Conservation (phyloP, 2,888 invertebrate genomes). For the Tholera decimalis region DNA sequence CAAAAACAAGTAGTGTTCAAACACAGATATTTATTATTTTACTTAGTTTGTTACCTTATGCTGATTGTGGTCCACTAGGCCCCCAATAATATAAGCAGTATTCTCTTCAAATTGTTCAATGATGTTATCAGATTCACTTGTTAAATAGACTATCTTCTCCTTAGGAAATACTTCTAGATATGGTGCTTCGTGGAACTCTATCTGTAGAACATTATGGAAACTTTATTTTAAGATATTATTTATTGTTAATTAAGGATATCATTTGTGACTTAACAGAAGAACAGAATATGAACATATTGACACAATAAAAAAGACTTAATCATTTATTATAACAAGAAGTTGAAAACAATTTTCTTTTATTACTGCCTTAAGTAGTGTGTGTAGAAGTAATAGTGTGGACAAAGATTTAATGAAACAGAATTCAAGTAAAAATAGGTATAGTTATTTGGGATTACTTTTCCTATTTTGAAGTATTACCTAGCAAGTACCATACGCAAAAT, state of each 20-base stretch:
- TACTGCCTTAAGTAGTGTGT: too few species aligned
- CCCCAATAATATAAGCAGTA: slow-evolving; percentile 98
- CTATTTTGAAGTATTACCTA: too few species aligned
- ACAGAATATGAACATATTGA: not conserved
- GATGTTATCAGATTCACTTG: slow-evolving; percentile 98
- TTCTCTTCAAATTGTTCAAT: slow-evolving; percentile 94
- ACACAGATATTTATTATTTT: not conserved
- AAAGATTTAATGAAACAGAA: too few species aligned
- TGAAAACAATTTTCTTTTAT: slow-evolving; percentile 11
- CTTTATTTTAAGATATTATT: slow-evolving; percentile 18
- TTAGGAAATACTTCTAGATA: slow-evolving; percentile 94
- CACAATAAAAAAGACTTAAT: not conserved
- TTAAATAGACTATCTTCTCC: slow-evolving; percentile 96
- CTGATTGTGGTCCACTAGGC: slow-evolving; percentile 99
- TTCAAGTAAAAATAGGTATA: too few species aligned
- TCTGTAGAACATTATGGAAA: slow-evolving; percentile 82
- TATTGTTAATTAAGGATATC: slow-evolving; percentile 4
- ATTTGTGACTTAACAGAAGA: slow-evolving; percentile 4
- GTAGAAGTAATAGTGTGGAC: too few species aligned
- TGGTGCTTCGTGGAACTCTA: slow-evolving; percentile 93
- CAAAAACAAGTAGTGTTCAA: slow-evolving; percentile 7
- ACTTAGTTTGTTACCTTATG: slow-evolving; percentile 93
- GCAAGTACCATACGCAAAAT: too few species aligned
- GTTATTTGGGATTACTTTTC: too few species aligned
- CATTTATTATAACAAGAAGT: slow-evolving; percentile 11